Conservation (phyloP, 2,888 invertebrate species). For the Amphiduros pacificus region DNA sequence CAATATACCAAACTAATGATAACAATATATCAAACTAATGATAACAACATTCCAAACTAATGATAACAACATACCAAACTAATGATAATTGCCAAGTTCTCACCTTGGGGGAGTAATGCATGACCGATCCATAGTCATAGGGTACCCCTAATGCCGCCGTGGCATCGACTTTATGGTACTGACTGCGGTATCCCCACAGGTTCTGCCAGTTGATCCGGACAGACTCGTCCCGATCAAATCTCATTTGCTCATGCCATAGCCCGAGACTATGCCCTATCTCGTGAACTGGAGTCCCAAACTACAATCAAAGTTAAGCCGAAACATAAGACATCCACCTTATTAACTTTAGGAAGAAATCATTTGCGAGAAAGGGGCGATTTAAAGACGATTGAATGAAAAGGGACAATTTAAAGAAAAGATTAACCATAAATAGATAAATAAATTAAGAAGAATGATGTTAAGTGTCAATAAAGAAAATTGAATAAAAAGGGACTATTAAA, state of each 20-base stretch:
- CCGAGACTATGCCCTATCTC: conserved; percentile 29
- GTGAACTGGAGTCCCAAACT: conserved; percentile 28
- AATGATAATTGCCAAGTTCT: too few species aligned
- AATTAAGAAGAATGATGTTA: background rate
- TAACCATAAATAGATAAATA: background rate
- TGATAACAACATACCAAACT: too few species aligned
- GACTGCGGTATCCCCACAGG: background rate
- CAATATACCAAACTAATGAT: too few species aligned
- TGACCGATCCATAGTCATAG: conserved; percentile 16
- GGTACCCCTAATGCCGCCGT: conserved; percentile 4
- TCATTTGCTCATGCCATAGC: conserved; percentile 30
- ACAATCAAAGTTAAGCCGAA: background rate
- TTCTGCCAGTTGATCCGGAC: conserved; percentile 9
- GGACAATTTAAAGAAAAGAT: background rate
- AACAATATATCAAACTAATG: too few species aligned
- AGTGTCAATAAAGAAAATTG: background rate
- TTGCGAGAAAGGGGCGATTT: too few species aligned
- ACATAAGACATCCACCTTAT: too few species aligned
- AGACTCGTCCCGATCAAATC: conserved; percentile 21
- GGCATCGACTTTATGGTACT: background rate
- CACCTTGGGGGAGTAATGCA: conserved; percentile 17
- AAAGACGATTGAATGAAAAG: too few species aligned
- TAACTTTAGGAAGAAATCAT: too few species aligned
- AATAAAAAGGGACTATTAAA: background rate
- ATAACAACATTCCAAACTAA: too few species aligned